Evolutionary conservation across 1,140 invertebrate genomes (phyloP).

Genomic region (Spodoptera litura): DNA sequence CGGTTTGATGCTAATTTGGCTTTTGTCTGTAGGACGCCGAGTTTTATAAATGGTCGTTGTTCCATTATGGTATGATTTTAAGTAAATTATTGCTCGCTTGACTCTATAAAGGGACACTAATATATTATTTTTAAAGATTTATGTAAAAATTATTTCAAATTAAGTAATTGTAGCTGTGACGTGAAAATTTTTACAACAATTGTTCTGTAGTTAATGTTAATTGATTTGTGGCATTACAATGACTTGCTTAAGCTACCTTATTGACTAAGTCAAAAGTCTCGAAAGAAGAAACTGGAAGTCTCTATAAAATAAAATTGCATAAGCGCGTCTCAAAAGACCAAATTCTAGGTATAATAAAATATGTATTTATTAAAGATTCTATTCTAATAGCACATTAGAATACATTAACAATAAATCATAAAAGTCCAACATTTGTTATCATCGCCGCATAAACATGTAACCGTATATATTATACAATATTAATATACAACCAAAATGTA

Average conservation of each 20-base stretch:
- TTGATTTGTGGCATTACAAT: too few species aligned
- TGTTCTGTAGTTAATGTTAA: too few species aligned
- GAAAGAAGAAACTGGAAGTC: too few species aligned
- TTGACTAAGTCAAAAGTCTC: too few species aligned
- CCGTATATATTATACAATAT: not conserved
- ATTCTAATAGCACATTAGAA: slow-evolving; percentile 17
- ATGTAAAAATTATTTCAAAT: not conserved
- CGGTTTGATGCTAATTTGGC: slow-evolving; percentile 19
- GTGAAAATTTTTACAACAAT: too few species aligned
- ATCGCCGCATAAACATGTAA: slow-evolving; percentile 10
- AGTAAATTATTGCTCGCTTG: slow-evolving; percentile 14
- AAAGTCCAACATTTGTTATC: not conserved
- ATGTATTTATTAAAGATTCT: not conserved
- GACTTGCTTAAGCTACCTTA: too few species aligned
- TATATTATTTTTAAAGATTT: slow-evolving; percentile 11
- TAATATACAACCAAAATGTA: slow-evolving; percentile 6
- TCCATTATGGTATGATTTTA: slow-evolving; percentile 25
- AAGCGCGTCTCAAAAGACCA: too few species aligned
- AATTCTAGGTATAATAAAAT: too few species aligned
- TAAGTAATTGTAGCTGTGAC: too few species aligned
- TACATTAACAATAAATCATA: slow-evolving; percentile 16
- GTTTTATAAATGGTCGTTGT: slow-evolving; percentile 9
- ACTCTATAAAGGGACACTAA: not conserved
- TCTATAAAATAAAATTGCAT: too few species aligned
- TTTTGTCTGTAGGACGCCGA: slow-evolving; percentile 11